Conservation (phyloP, 2,113 vertebrate species). For the Calidris pugnax region DNA sequence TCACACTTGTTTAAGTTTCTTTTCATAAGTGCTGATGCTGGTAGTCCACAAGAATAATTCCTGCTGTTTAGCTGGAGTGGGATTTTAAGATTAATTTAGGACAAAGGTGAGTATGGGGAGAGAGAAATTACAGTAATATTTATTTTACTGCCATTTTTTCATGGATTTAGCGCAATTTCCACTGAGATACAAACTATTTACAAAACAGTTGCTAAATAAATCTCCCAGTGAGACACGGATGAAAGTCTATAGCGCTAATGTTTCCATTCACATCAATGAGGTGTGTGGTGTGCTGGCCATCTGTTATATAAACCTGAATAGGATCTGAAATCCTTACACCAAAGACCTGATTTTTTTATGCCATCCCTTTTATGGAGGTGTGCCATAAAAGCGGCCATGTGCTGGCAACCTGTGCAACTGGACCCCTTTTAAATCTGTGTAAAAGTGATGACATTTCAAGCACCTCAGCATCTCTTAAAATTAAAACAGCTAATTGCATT, state of each 20-base stretch:
- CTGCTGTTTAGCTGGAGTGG: not conserved
- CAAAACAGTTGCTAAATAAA: slow-evolving; percentile 38
- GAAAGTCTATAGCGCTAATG: slow-evolving; percentile 63
- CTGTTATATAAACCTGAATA: slow-evolving; percentile 70
- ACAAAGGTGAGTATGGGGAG: not conserved
- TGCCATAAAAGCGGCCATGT: slow-evolving; percentile 73
- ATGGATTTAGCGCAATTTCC: not conserved
- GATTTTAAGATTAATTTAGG: slow-evolving; percentile 2
- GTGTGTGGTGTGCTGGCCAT: slow-evolving; percentile 68
- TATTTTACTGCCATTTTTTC: not conserved
- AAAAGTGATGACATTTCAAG: slow-evolving; percentile 70
- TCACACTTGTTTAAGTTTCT: not conserved
- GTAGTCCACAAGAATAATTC: not conserved
- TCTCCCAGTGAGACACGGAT: slow-evolving; percentile 65
- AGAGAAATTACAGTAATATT: not conserved
- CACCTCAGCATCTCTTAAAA: slow-evolving; percentile 59
- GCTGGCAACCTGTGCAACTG: slow-evolving; percentile 67
- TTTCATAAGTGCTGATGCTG: not conserved
- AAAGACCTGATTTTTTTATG: slow-evolving; percentile 66
- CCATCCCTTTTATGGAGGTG: slow-evolving; percentile 70
- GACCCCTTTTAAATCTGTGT: slow-evolving; percentile 55
- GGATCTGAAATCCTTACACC: slow-evolving; percentile 57
- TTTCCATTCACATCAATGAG: slow-evolving; percentile 67
- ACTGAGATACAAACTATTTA: slow-evolving; percentile 14
- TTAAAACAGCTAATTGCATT: slow-evolving; percentile 70